Evolutionary conservation across 2,888 invertebrate species (phyloP).

Genomic region (Griposia aprilina): DNA sequence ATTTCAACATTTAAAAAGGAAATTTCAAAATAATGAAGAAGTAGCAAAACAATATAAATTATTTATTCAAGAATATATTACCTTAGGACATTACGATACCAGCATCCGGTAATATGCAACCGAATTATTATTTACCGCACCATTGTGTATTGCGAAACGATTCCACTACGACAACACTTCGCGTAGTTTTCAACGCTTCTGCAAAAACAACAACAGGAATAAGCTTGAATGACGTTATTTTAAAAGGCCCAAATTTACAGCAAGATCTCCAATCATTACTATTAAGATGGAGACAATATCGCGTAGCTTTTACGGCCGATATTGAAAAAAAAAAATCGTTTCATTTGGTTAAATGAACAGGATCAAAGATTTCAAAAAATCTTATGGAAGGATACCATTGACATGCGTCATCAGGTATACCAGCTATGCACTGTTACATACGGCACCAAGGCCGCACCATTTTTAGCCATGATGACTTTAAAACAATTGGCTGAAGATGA

Average conservation of each 20-base stretch:
- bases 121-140: too few relatives aligned
- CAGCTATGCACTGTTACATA: neutral
- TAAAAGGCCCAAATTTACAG: neutral
- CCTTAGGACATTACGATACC: too few relatives aligned
- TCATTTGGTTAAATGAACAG: neutral
- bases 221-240: neutral
- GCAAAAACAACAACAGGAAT: neutral
- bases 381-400: neutral
- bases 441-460: too few relatives aligned
- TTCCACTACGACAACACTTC: neutral
- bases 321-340: too few relatives aligned
- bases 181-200: neutral
- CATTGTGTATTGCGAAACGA: too few relatives aligned
- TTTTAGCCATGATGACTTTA: too few relatives aligned
- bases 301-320: neutral
- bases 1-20: too few relatives aligned
- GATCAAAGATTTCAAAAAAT: slow-evolving; percentile 8
- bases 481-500: too few relatives aligned
- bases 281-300: neutral
- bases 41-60: too few relatives aligned
- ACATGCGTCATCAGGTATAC: neutral
- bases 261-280: neutral
- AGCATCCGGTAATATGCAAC: too few relatives aligned
- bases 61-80: too few relatives aligned
- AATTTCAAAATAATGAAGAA: too few relatives aligned